A percentile compares a stretch with the other conserved stretches of the same genome.
phyloP scores from a whole-genome alignment of 2,113 vertebrate genomes.

The Romanogobio albipinnatus region DNA sequence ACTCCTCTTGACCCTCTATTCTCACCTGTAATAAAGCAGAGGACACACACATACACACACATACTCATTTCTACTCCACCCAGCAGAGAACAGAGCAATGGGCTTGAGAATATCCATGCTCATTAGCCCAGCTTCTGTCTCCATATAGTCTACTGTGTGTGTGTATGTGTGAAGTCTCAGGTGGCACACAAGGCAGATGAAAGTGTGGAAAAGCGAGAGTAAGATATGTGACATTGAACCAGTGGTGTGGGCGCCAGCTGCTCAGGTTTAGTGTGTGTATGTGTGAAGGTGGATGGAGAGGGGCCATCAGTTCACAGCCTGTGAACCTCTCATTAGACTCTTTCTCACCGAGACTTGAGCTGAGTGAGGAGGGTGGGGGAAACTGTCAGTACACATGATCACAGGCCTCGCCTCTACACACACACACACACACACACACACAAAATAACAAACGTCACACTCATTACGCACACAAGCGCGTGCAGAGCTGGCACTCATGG shows the following conservation, averaged over 20 bases:
- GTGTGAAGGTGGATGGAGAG: slow-evolving; percentile 55
- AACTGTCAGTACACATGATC: slow-evolving; percentile 59
- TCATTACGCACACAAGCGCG: slow-evolving; percentile 53
- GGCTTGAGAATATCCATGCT: slow-evolving; percentile 65
- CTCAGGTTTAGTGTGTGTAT: slow-evolving; percentile 56
- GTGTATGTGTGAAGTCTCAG: slow-evolving; percentile 57
- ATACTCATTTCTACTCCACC: slow-evolving; percentile 41
- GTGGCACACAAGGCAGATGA: slow-evolving; percentile 59
- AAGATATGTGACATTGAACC: slow-evolving; percentile 55
- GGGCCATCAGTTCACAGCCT: slow-evolving; percentile 71
- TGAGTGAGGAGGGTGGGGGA: slow-evolving; percentile 49
- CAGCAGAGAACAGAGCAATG: slow-evolving; percentile 70
- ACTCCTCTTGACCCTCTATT: slow-evolving; percentile 63
- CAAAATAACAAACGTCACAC: slow-evolving; percentile 53
- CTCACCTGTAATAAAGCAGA: slow-evolving; percentile 73
- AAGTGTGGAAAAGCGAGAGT: slow-evolving; percentile 56
- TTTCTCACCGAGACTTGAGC: slow-evolving; percentile 65
- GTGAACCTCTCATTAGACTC: slow-evolving; percentile 79
- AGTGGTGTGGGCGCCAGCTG: slow-evolving; percentile 56
- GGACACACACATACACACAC: slow-evolving; percentile 57
- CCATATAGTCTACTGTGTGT: slow-evolving; percentile 52
- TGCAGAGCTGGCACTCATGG: slow-evolving; percentile 48
- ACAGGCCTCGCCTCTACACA: slow-evolving; percentile 44
- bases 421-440: slow-evolving; percentile 45
- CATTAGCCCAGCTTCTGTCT: slow-evolving; percentile 77